Percentiles rank a stretch among this genome's conserved stretches.
Conservation (phyloP, 1,140 invertebrate species). For the Phthorimaea operculella region DNA sequence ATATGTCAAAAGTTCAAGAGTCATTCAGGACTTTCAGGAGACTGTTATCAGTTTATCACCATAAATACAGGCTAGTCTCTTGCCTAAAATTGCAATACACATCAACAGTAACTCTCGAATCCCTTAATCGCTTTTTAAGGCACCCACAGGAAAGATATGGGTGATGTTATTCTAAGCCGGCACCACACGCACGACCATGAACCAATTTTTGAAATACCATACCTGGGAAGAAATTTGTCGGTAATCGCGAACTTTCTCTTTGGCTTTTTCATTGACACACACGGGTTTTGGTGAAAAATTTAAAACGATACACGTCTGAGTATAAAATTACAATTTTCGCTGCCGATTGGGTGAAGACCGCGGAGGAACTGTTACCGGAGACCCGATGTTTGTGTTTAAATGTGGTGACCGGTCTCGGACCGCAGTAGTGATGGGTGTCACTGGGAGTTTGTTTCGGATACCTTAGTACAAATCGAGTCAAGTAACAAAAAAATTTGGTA, state of each 20-base stretch:
- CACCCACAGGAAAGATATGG: no score
- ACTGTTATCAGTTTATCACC: no score
- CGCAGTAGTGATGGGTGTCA: not conserved
- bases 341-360: conserved; percentile 30
- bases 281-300: conserved; percentile 40
- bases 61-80: no score
- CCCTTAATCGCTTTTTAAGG: no score
- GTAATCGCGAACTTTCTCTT: conserved; percentile 65
- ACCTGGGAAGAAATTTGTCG: conserved; percentile 68
- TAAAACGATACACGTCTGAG: conserved; percentile 36
- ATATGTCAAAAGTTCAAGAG: no score
- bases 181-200: no score
- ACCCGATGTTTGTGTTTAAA: not conserved
- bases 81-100: no score
- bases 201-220: conserved; percentile 15
- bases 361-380: not conserved
- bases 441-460: not conserved
- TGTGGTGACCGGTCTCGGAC: not conserved
- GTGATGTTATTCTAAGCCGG: no score
- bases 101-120: no score
- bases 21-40: no score
- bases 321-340: conserved; percentile 39
- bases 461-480: no score
- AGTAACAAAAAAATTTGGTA: no score
- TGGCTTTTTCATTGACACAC: conserved; percentile 69